Percentiles rank a stretch among this genome's conserved stretches.
These are phyloP conservation scores for Leptonema lineaticorne DNA, from an alignment of 1,140 invertebrate genomes.

Conservation along the genomic window DNA sequence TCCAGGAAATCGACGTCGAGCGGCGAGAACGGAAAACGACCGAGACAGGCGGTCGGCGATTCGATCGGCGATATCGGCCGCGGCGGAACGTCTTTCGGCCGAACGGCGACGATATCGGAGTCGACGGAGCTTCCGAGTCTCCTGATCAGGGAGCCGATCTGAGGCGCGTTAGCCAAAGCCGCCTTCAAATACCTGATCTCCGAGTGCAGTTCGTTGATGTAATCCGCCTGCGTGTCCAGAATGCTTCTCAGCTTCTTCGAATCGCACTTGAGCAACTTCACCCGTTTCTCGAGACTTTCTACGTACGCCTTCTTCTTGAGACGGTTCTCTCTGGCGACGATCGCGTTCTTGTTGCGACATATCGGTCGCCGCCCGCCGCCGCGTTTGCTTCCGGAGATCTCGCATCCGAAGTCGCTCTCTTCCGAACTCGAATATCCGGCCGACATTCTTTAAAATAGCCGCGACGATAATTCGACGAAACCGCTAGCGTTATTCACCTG, in stretches of 20 bases:
- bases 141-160: slow-evolving; percentile 50
- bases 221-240: slow-evolving; percentile 50
- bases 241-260: slow-evolving; percentile 51
- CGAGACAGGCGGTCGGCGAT: background rate
- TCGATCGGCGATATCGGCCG: background rate
- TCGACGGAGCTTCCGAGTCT: background rate
- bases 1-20: slow-evolving; percentile 25
- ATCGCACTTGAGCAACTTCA: slow-evolving; percentile 49
- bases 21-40: slow-evolving; percentile 11
- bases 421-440: background rate
- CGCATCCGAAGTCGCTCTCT: background rate
- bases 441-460: too few relatives aligned
- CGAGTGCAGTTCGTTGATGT: slow-evolving; percentile 50
- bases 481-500: background rate
- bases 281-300: slow-evolving; percentile 52
- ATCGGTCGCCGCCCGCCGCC: background rate
- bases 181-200: slow-evolving; percentile 56
- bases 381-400: background rate
- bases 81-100: background rate
- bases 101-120: slow-evolving; percentile 21
- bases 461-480: background rate
- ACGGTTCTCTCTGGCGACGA: slow-evolving; percentile 58
- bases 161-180: slow-evolving; percentile 55
- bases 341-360: slow-evolving; percentile 47
- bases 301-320: slow-evolving; percentile 58